These are phyloP conservation scores for Cynoglossus semilaevis DNA, from an alignment of 2,113 vertebrate species.

Conservation along the genomic window DNA sequence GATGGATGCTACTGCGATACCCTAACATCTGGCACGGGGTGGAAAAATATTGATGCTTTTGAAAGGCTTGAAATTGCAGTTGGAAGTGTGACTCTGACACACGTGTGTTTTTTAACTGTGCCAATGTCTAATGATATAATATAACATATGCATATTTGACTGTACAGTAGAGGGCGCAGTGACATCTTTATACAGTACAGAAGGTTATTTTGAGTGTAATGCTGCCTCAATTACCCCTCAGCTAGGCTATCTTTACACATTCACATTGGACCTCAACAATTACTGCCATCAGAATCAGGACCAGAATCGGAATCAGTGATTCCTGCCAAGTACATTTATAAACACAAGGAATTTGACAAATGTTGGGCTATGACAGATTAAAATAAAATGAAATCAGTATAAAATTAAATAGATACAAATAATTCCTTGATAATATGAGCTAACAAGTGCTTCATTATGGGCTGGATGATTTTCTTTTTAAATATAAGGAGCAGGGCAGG, in stretches of 20 bases:
- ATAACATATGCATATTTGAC: slow-evolving; percentile 14
- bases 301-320: too few species aligned
- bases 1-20: slow-evolving; percentile 25
- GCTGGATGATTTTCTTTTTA: too few species aligned
- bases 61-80: slow-evolving; percentile 3
- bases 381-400: too few species aligned
- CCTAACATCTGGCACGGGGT: slow-evolving; percentile 54
- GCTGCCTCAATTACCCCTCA: neutral
- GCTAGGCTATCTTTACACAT: slow-evolving; percentile 30
- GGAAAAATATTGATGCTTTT: slow-evolving; percentile 3
- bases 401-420: too few species aligned
- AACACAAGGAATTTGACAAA: too few species aligned
- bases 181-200: slow-evolving; percentile 13
- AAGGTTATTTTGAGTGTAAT: slow-evolving; percentile 39
- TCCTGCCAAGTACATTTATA: too few species aligned
- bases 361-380: too few species aligned
- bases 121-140: neutral
- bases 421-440: too few species aligned
- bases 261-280: neutral
- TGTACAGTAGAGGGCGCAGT: slow-evolving; percentile 46
- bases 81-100: neutral
- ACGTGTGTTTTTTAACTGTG: neutral
- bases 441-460: too few species aligned
- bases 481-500: too few species aligned
- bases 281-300: too few species aligned